A percentile compares a stretch with the other conserved stretches of the same genome.
phyloP scores from a whole-genome alignment of 2,888 invertebrate species.

The Epiblema foenella region DNA sequence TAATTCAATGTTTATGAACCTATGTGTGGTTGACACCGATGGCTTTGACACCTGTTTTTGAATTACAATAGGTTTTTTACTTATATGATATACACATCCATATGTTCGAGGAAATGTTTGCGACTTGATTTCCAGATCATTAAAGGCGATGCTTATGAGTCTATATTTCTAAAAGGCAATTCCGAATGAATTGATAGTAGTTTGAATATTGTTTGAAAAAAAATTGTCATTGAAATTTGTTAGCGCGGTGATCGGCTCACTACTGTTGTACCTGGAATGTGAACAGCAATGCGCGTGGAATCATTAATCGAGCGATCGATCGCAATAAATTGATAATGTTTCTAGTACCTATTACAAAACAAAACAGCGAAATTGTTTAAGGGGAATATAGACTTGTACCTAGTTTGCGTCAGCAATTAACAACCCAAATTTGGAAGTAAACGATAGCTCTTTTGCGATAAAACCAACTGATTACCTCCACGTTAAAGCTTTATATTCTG shows the following conservation, averaged over 20 bases:
- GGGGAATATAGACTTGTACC: conserved; percentile 5
- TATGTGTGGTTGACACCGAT: conserved; percentile 3
- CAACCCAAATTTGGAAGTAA: not conserved
- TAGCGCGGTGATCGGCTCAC: conserved; percentile 52
- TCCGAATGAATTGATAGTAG: not conserved
- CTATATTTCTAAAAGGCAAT: not conserved
- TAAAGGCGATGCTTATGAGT: not conserved
- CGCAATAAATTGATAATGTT: conserved; percentile 36
- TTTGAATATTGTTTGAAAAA: conserved; percentile 3
- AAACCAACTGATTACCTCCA: not conserved
- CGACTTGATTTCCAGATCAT: not conserved
- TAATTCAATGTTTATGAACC: conserved; percentile 27
- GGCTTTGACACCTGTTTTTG: not conserved
- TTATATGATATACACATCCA: not conserved
- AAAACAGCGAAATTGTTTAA: conserved; percentile 8
- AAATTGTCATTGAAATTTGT: conserved; percentile 49
- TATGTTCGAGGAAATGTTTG: not conserved
- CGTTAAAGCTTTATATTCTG: not conserved
- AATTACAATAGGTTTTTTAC: conserved; percentile 7
- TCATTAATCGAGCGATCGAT: conserved; percentile 46
- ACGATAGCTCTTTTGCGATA: not conserved
- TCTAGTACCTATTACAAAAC: conserved; percentile 12
- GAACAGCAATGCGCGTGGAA: conserved; percentile 52
- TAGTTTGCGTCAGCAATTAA: not conserved
- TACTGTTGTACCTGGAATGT: conserved; percentile 48